These are phyloP conservation scores for Bugula neritina DNA, from an alignment of 2,888 invertebrate species.

Conservation along the genomic window DNA sequence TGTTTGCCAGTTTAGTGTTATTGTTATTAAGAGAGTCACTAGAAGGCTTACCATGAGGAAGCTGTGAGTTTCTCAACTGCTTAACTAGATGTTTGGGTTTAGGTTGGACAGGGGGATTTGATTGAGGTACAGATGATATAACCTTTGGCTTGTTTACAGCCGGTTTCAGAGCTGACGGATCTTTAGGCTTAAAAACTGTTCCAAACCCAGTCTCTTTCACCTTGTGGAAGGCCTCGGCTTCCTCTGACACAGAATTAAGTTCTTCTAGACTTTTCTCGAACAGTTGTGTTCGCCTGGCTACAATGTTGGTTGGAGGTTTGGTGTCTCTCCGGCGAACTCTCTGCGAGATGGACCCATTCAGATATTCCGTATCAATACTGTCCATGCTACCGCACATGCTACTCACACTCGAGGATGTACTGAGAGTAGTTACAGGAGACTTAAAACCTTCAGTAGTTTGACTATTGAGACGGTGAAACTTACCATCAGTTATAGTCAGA, in stretches of 20 bases:
- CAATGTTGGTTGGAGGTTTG: slow-evolving; percentile 8
- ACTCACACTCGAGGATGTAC: slow-evolving; percentile 20
- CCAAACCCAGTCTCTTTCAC: slow-evolving; percentile 24
- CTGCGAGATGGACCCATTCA: slow-evolving; percentile 2
- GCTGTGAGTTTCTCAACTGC: neutral
- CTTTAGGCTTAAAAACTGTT: neutral
- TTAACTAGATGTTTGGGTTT: neutral
- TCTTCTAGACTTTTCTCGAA: slow-evolving; percentile 20
- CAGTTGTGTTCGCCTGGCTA: slow-evolving; percentile 4
- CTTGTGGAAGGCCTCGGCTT: slow-evolving; percentile 7
- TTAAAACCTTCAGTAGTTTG: neutral
- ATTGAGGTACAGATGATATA: neutral
- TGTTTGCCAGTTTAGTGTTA: slow-evolving; percentile 13
- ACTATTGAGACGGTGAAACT: neutral
- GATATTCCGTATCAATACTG: slow-evolving; percentile 13
- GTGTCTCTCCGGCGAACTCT: slow-evolving; percentile 6
- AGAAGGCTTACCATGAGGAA: neutral
- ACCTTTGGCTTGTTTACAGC: neutral
- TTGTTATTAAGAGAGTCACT: neutral
- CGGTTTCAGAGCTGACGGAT: neutral
- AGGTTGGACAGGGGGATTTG: neutral
- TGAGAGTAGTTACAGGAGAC: neutral
- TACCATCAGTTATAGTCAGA: too few species aligned
- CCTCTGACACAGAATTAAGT: neutral
- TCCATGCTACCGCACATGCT: slow-evolving; percentile 25